phyloP scores from a whole-genome alignment of 2,797 vertebrate genomes.

The Anguilla anguilla region DNA sequence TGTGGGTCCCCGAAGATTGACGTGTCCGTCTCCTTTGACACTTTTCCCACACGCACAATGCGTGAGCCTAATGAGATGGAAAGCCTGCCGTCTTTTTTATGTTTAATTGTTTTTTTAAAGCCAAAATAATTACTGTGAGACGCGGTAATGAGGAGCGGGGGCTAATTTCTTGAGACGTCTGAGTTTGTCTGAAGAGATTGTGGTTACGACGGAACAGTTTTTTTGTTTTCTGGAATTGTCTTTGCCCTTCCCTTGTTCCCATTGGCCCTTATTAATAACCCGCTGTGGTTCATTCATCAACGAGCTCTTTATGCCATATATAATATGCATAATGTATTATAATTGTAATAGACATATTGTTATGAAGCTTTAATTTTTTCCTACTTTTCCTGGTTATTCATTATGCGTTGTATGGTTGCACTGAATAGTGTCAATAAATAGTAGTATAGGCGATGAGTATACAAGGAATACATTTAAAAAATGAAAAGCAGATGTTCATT shows the following conservation, averaged over 20 bases:
- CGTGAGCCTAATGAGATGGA: slow-evolving; percentile 82
- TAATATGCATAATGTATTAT: not conserved
- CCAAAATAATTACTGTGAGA: slow-evolving; percentile 83
- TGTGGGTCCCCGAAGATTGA: slow-evolving; percentile 73
- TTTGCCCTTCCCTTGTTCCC: not conserved
- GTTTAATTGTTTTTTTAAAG: slow-evolving; percentile 61
- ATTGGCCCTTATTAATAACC: not conserved
- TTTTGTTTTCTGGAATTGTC: not conserved
- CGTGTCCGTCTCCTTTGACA: slow-evolving; percentile 82
- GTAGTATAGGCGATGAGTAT: not conserved
- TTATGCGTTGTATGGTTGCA: too few species aligned
- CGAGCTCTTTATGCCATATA: not conserved
- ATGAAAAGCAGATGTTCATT: too few species aligned
- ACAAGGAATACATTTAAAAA: not conserved
- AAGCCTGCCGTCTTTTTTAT: slow-evolving; percentile 71
- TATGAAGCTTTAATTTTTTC: not conserved
- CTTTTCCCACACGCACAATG: slow-evolving; percentile 82
- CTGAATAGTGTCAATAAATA: too few species aligned
- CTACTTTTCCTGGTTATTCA: too few species aligned
- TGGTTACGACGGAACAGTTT: not conserved
- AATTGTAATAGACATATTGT: not conserved
- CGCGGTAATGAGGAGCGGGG: slow-evolving; percentile 78
- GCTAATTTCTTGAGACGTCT: slow-evolving; percentile 70
- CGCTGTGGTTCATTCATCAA: not conserved
- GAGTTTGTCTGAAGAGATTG: slow-evolving; percentile 52